Evolutionary conservation across 2,888 invertebrate species (phyloP), one percentile per base, ranked within the genome.

Genomic region (Alcis repandata): DNA sequence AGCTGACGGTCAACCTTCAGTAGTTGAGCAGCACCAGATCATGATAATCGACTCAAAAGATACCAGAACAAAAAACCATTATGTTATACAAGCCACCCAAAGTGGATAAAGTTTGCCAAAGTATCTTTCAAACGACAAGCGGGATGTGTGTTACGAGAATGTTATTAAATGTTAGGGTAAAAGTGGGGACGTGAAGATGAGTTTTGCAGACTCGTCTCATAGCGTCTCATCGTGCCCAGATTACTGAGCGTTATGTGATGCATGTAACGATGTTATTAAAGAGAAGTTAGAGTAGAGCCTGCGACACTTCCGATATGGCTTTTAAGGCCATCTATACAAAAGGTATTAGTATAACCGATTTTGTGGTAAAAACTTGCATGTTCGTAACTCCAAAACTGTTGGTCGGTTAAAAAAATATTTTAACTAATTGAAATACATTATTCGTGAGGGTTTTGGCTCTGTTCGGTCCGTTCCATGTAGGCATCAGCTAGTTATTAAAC

Each of bases 231-330:
- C 40, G 32, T 2, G 43, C 36, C 9, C 17, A 57, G 56, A 63
- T 52, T 51, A 32, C 41, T 38, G 11, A 48, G 49, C 56, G 43
- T 57, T 63, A 63, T 40, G 58, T 46, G 63, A 52, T 27, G 63
- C 58, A 52, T 46, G 19, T 38, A 51, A 57, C 38, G 10, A 52
- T 52, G 58, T 58, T 38, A 52, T 63, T 46, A 62, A 51, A n/a
- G 32, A 48, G 33, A 59, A 11, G 1, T 20, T 20, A 20, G 13
- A 41, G 6, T 7, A 3, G 32, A 11, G 3, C 6, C 33, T 20
- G 20, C 43, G 2, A 11, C 38, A 15, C 48, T 58, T 58, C 22
- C 11, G 38, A 48, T 57, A 46, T 38, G 11, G n/a, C 22, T 22
- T 22, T 17, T 15, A 9, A 10, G 11, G 3, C 9, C 19, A 19